A percentile compares a stretch with the other conserved stretches of the same genome.
Evolutionary conservation across 2,888 invertebrate species (phyloP).

Genomic region (Polyploca ridens): DNA sequence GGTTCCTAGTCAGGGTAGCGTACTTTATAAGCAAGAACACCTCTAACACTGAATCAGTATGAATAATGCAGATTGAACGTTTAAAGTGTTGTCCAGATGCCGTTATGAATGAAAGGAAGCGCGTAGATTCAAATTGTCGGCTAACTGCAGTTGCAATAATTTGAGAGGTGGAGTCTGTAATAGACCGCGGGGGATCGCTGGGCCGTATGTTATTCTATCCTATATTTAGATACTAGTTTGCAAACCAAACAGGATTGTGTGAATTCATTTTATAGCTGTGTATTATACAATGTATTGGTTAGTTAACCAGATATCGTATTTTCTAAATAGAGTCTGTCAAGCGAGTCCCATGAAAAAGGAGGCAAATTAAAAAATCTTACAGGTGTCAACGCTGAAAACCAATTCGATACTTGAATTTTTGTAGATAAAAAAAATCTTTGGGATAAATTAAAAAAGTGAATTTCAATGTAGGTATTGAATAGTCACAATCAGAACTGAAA

Average conservation of each 20-base stretch:
- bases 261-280: slow-evolving; percentile 55
- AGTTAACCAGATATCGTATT: not conserved
- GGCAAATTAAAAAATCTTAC: no score
- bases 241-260: slow-evolving; percentile 51
- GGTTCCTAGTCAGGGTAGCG: not conserved
- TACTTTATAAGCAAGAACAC: slow-evolving; percentile 1
- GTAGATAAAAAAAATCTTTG: no score
- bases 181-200: slow-evolving; percentile 58
- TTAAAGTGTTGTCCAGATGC: slow-evolving; percentile 37
- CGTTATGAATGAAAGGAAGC: slow-evolving; percentile 61
- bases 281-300: not conserved
- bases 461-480: no score
- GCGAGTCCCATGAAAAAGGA: no score
- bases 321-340: no score
- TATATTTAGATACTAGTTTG: slow-evolving; percentile 64
- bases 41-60: slow-evolving; percentile 13
- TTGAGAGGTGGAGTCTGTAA: slow-evolving; percentile 60
- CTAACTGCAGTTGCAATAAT: slow-evolving; percentile 69
- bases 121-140: slow-evolving; percentile 63
- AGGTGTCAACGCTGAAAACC: no score
- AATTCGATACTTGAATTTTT: no score
- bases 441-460: no score
- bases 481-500: no score
- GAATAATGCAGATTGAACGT: slow-evolving; percentile 15
- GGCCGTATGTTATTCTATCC: slow-evolving; percentile 50